These are phyloP conservation scores for Notodonta ziczac DNA, from an alignment of 2,888 invertebrate species.

Conservation along the genomic window DNA sequence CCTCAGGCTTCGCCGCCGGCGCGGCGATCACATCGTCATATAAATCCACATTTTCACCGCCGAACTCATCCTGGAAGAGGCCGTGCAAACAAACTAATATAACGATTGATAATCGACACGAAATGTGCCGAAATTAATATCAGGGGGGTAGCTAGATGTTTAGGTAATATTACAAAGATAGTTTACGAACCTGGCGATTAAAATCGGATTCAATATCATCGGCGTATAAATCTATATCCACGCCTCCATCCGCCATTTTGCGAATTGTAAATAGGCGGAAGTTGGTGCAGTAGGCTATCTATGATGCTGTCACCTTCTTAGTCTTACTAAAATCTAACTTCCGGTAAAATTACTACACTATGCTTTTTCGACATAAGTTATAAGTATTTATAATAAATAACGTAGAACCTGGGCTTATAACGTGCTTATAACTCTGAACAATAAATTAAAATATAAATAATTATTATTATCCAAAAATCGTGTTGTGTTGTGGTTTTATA, in stretches of 20 bases:
- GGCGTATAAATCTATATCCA: slow-evolving; percentile 98
- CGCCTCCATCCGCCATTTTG: slow-evolving; percentile 96
- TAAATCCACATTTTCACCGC: slow-evolving; percentile 95
- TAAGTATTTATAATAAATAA: too few relatives aligned
- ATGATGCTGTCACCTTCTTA: not conserved
- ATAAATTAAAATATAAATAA: too few relatives aligned
- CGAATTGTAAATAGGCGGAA: slow-evolving; percentile 39
- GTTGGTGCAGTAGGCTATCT: not conserved
- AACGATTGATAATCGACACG: not conserved
- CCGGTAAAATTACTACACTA: not conserved
- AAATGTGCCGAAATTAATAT: slow-evolving; percentile 18
- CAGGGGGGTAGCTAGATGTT: not conserved
- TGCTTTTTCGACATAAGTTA: too few relatives aligned
- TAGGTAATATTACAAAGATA: slow-evolving; percentile 40
- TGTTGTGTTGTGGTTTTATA: too few relatives aligned
- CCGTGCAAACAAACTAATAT: slow-evolving; percentile 38
- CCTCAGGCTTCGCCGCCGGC: slow-evolving; percentile 86
- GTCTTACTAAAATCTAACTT: not conserved
- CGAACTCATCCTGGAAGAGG: slow-evolving; percentile 89
- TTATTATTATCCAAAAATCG: too few relatives aligned
- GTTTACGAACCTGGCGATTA: slow-evolving; percentile 74
- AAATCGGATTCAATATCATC: slow-evolving; percentile 98
- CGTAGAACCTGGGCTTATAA: too few relatives aligned
- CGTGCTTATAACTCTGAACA: too few relatives aligned
- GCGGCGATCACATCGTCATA: slow-evolving; percentile 98